Conservation (phyloP, 2,113 vertebrate species). For the Procavia capensis region DNA sequence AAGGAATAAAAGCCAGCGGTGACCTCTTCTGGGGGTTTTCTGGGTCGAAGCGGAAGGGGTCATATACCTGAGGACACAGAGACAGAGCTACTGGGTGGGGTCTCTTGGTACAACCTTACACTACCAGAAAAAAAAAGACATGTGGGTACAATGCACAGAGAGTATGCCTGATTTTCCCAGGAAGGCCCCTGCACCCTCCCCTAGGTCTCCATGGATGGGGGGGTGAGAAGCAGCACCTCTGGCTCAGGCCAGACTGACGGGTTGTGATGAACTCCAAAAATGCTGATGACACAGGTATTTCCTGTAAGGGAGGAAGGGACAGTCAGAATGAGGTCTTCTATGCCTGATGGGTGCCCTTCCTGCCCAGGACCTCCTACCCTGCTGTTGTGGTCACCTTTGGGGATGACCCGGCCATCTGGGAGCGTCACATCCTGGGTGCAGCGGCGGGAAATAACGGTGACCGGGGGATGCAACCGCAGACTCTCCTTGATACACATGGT, state of each 20-base stretch:
- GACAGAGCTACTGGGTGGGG: accelerated
- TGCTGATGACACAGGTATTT: conserved; percentile 89
- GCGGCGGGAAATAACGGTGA: conserved; percentile 86
- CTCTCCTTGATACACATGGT: conserved; percentile 97
- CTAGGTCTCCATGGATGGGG: neutral
- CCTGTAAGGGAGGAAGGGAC: conserved; percentile 76
- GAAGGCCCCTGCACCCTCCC: too few relatives aligned
- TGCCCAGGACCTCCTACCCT: accelerated
- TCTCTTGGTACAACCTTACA: neutral
- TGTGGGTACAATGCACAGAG: too few relatives aligned
- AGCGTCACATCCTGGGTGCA: conserved; percentile 89
- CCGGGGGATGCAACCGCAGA: conserved; percentile 91
- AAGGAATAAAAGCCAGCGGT: conserved; percentile 90
- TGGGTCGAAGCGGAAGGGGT: conserved; percentile 90
- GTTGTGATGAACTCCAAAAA: conserved; percentile 95
- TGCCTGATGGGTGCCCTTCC: neutral
- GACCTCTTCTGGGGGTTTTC: conserved; percentile 72
- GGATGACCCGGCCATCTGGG: conserved; percentile 83
- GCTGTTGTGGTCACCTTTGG: conserved; percentile 85
- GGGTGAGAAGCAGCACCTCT: conserved; percentile 82
- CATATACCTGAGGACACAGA: conserved; percentile 86
- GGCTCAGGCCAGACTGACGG: conserved; percentile 91
- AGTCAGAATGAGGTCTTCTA: accelerated
- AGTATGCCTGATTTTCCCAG: neutral
- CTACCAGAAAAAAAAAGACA: neutral